These are phyloP conservation scores for Nautilus pompilius DNA, from an alignment of 1,140 invertebrate species.

Conservation along the genomic window DNA sequence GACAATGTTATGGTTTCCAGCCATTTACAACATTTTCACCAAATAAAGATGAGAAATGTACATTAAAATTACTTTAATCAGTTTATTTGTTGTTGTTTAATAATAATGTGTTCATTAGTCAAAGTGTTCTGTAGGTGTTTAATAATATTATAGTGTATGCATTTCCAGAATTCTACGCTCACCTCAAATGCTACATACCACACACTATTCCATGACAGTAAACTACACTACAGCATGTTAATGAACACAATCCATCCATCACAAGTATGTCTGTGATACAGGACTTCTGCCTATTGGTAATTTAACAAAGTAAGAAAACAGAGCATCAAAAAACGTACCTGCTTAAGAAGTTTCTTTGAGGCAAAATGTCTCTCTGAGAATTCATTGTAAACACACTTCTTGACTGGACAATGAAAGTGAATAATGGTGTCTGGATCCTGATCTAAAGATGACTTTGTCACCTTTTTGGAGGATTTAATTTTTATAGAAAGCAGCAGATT, in stretches of 20 bases:
- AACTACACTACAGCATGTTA: not conserved
- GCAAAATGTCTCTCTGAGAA: constrained; percentile 14
- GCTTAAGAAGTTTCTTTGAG: constrained; percentile 10
- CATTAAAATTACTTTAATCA: too few relatives aligned
- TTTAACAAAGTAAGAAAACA: not conserved
- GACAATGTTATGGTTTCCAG: too few relatives aligned
- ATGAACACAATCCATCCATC: not conserved
- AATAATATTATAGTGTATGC: not conserved
- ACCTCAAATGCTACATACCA: not conserved
- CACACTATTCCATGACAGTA: not conserved
- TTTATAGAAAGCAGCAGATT: too few relatives aligned
- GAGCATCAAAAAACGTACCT: constrained; percentile 10
- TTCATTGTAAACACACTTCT: constrained; percentile 10
- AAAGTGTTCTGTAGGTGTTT: too few relatives aligned
- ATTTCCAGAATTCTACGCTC: not conserved
- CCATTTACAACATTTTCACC: too few relatives aligned
- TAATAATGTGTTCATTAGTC: too few relatives aligned
- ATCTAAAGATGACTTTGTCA: too few relatives aligned
- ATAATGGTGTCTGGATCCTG: not conserved
- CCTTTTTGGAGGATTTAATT: too few relatives aligned
- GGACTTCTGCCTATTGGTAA: too few relatives aligned
- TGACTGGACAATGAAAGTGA: constrained; percentile 20
- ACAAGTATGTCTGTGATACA: too few relatives aligned
- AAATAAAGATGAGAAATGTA: too few relatives aligned
- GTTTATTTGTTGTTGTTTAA: too few relatives aligned